These are phyloP conservation scores for Lamellibrachia columna DNA, from an alignment of 2,888 invertebrate genomes.

Conservation along the genomic window DNA sequence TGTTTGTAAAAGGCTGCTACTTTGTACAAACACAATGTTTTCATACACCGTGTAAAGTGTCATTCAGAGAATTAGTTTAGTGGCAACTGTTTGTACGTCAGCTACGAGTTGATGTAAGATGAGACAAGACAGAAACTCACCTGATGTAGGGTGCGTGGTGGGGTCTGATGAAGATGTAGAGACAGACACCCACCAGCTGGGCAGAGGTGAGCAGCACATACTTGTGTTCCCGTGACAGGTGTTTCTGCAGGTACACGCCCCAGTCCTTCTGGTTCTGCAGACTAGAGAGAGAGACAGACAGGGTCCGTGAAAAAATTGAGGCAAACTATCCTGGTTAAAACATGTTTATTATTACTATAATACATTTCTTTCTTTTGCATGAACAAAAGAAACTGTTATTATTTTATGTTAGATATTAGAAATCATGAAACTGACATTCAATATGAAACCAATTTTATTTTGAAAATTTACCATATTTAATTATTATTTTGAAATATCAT, in stretches of 20 bases:
- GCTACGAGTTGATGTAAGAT: background rate
- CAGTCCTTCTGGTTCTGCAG: constrained; percentile 92
- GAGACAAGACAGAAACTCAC: constrained; percentile 47
- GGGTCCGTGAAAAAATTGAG: background rate
- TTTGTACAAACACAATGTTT: background rate
- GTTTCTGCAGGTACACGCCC: constrained; percentile 94
- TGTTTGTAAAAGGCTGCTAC: background rate
- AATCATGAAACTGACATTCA: background rate
- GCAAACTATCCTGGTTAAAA: background rate
- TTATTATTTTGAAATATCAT: background rate
- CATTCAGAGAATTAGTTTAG: background rate
- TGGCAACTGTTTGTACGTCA: background rate
- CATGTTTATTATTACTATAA: background rate
- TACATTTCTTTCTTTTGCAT: too few relatives aligned
- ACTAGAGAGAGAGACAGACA: constrained; percentile 67
- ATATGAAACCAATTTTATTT: background rate
- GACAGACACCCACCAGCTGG: constrained; percentile 96
- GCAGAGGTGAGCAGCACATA: constrained; percentile 92
- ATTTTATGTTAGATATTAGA: background rate
- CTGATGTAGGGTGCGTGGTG: constrained; percentile 85
- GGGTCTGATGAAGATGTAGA: constrained; percentile 92
- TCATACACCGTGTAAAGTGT: background rate
- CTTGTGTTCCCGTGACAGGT: constrained; percentile 84
- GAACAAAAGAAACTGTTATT: too few relatives aligned
- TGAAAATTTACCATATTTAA: background rate